These are phyloP conservation scores for Melanerpes aurifrons DNA, from an alignment of 2,113 vertebrate species.

Conservation along the genomic window DNA sequence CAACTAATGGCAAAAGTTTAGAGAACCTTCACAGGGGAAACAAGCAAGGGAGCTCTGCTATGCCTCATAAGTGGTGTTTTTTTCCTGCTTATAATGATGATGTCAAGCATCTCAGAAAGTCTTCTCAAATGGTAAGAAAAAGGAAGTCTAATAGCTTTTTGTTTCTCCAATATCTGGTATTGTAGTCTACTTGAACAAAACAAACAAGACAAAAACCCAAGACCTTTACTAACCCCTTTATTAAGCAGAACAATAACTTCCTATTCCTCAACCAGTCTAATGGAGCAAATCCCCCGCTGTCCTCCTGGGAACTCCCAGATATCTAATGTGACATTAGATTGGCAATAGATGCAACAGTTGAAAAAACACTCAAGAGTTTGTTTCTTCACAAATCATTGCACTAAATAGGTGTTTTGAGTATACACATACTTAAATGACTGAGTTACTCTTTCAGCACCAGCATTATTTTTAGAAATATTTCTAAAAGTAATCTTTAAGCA, in stretches of 20 bases:
- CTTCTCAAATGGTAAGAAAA: not conserved
- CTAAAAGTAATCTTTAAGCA: not conserved
- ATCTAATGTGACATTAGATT: not conserved
- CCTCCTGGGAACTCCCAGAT: not conserved
- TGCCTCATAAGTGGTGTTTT: not conserved
- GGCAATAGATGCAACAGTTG: not conserved
- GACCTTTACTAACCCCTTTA: not conserved
- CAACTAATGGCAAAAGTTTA: constrained; percentile 39
- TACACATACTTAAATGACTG: not conserved
- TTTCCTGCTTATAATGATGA: not conserved
- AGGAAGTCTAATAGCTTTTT: not conserved
- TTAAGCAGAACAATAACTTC: not conserved
- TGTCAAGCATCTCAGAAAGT: not conserved
- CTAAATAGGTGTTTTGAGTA: not conserved
- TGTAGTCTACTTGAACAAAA: not conserved
- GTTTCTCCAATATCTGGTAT: not conserved
- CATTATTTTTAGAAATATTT: not conserved
- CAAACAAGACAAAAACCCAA: not conserved
- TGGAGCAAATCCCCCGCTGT: not conserved
- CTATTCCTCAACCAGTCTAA: not conserved
- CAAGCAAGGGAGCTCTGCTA: not conserved
- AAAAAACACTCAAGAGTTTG: not conserved
- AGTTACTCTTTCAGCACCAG: not conserved
- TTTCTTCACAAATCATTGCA: fast-evolving
- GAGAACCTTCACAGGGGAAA: not conserved